phyloP scores from a whole-genome alignment of 2,888 invertebrate species.

The Junonia oenone region DNA sequence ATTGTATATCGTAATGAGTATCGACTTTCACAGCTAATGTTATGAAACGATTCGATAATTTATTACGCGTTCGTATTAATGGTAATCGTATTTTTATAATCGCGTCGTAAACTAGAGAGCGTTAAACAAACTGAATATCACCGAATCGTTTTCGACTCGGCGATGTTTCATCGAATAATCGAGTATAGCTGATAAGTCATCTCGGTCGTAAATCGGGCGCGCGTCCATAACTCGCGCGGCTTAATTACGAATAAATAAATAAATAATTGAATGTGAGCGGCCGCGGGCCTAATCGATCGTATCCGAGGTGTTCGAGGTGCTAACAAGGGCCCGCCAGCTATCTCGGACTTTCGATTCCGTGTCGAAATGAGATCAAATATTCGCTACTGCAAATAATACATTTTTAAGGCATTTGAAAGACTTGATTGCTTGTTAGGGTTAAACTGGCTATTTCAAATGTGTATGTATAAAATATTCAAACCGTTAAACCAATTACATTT shows the following conservation, averaged over 20 bases:
- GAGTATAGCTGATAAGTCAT: constrained; percentile 57
- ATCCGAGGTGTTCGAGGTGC: constrained; percentile 62
- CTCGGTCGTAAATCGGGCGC: constrained; percentile 61
- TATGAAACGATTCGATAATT: constrained; percentile 7
- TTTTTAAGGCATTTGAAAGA: not conserved
- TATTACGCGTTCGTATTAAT: not conserved
- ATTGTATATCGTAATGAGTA: constrained; percentile 61
- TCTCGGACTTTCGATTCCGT: constrained; percentile 19
- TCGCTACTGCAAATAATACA: constrained; percentile 15
- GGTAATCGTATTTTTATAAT: not conserved
- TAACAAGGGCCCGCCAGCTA: constrained; percentile 57
- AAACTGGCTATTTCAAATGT: too few relatives aligned
- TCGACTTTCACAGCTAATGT: constrained; percentile 16
- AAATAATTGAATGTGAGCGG: constrained; percentile 80
- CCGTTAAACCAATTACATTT: too few relatives aligned
- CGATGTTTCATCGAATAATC: constrained; percentile 26
- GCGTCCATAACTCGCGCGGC: constrained; percentile 66
- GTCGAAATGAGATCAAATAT: constrained; percentile 26
- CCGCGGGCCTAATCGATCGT: constrained; percentile 76
- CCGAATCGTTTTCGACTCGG: not conserved
- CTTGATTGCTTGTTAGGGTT: not conserved
- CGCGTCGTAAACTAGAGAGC: not conserved
- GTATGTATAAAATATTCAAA: too few relatives aligned
- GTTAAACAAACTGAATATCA: not conserved
- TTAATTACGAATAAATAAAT: constrained; percentile 81